Conservation (phyloP, 2,888 invertebrate species). For the Sminthurinus aureus region DNA sequence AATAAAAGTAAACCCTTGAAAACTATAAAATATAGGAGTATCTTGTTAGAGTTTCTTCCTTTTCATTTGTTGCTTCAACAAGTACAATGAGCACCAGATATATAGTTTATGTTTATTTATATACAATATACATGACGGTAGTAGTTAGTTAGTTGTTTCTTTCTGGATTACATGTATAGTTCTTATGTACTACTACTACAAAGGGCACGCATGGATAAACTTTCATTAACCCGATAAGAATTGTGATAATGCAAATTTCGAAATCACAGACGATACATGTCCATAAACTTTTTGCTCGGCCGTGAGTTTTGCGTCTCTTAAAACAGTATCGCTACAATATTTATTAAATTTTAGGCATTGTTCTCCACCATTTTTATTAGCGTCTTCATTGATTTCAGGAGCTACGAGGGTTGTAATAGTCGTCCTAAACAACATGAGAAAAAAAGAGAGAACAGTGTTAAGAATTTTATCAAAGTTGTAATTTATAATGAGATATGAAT, state of each 20-base stretch:
- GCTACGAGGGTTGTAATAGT: constrained; percentile 56
- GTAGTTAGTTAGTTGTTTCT: no score
- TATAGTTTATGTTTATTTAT: no score
- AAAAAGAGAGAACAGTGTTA: neutral
- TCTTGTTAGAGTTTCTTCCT: no score
- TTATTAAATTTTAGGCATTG: constrained; percentile 54
- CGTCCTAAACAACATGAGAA: constrained; percentile 36
- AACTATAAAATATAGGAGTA: no score
- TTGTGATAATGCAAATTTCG: constrained; percentile 51
- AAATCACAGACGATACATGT: constrained; percentile 53
- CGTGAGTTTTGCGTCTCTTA: constrained; percentile 55
- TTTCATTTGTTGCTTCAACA: no score
- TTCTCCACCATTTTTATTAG: constrained; percentile 33
- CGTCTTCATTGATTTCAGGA: constrained; percentile 51
- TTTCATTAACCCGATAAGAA: constrained; percentile 34
- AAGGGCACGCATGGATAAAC: neutral
- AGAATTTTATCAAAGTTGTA: neutral
- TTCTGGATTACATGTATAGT: no score
- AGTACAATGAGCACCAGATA: no score
- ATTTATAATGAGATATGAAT: no score
- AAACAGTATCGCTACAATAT: constrained; percentile 54
- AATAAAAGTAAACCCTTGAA: no score
- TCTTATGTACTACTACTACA: no score
- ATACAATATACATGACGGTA: no score
- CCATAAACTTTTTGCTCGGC: constrained; percentile 57